These are phyloP conservation scores for Chamaea fasciata DNA, from an alignment of 2,113 vertebrate genomes.

Conservation along the genomic window DNA sequence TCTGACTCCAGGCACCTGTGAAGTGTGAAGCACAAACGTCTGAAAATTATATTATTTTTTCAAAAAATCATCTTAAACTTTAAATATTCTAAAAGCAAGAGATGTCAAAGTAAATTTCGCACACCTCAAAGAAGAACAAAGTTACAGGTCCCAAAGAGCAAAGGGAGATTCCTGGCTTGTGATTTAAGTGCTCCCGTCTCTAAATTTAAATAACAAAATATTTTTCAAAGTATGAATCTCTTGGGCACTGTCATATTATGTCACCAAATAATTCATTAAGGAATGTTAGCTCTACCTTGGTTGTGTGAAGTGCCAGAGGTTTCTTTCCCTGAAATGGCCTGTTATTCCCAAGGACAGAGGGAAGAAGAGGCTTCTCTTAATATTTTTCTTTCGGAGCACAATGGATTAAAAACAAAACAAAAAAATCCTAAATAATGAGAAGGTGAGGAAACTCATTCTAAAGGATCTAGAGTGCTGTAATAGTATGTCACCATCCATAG, in stretches of 20 bases:
- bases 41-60: background rate
- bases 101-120: background rate
- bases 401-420: background rate
- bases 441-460: background rate
- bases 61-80: background rate
- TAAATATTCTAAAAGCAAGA: background rate
- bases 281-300: background rate
- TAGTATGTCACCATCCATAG: background rate
- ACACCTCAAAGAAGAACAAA: background rate
- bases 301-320: constrained; percentile 21
- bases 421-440: background rate
- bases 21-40: background rate
- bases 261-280: background rate
- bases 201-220: constrained; percentile 24
- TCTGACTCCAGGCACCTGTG: background rate
- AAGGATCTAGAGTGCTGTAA: background rate
- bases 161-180: background rate
- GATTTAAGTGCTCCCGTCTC: background rate
- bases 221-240: background rate
- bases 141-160: background rate
- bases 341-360: background rate
- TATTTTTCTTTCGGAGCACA: background rate
- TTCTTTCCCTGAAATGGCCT: background rate
- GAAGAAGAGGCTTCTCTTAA: background rate
- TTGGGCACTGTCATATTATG: background rate